Percentiles rank a stretch among this genome's conserved stretches.
Conservation (phyloP, 2,797 vertebrate genomes). For the Chelon labrosus region DNA sequence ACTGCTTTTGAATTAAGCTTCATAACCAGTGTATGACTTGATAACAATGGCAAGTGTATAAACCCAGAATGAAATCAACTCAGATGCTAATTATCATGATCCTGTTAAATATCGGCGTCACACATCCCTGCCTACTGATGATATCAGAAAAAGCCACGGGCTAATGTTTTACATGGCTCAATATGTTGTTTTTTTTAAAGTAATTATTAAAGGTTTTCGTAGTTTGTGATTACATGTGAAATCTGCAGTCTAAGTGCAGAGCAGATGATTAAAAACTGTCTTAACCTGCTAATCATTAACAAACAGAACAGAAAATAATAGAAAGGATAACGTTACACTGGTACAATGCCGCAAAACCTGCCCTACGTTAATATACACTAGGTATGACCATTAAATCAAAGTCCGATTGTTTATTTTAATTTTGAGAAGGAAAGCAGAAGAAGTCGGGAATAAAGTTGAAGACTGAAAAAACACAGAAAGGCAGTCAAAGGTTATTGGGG, state of each 20-base stretch:
- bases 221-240: not conserved
- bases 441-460: not conserved
- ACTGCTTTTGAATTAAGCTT: conserved; percentile 14
- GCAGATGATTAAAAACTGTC: not conserved
- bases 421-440: not conserved
- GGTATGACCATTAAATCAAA: too few species aligned
- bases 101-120: conserved; percentile 1
- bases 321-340: too few species aligned
- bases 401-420: too few species aligned
- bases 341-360: too few species aligned
- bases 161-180: not conserved
- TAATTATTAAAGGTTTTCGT: conserved; percentile 1
- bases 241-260: not conserved
- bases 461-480: not conserved
- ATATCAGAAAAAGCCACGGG: not conserved
- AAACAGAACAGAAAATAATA: too few species aligned
- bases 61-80: not conserved
- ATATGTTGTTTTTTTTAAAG: conserved; percentile 3
- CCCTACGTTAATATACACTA: too few species aligned
- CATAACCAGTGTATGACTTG: conserved; percentile 2
- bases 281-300: not conserved
- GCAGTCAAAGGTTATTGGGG: not conserved
- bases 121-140: not conserved
- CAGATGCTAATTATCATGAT: not conserved
- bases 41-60: not conserved